Base-by-base conservation (phyloP, 2,888 invertebrate species). In the Pammene fasciana region DNA sequence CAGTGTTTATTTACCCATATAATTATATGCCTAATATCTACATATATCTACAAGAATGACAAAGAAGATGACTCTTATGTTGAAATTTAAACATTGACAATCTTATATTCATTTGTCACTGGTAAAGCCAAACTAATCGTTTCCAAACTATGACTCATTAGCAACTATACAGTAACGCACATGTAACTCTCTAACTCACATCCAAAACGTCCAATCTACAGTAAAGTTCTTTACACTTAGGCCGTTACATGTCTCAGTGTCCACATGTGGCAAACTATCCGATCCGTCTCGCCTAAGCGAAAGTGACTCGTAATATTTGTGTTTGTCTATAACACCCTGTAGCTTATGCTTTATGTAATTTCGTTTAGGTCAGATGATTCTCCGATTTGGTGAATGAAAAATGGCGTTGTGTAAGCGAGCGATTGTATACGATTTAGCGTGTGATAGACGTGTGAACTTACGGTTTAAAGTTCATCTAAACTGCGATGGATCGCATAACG, bases 281-380 rank as follows among this genome's bases (percentile, higher is more conserved):
- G 59, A 70, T 70, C 55, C 70, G 70, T 70, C 65, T 54, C 70
- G 65, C 38, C 54, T 11, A 59, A 65, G 65, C 70, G 70, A 70
- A 70, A 70, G 70, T 55, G 55, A 41, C 45, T 54, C n/a, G 70
- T 60, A 70, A 70, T 65, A 60, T 70, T 70, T 70, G 70, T 68
- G 68, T 55, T 70, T 70, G 65, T 60, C 46, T 60, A 55, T 54
- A 54, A 52, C 68, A 64, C 57, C 62, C 62, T 18, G 48, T 68
- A 38, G 59, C 8, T 46, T 11, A 61, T 16, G 14, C 16, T 65
- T 52, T 65, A 59, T 54, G 54, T 52, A 46, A 52, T 65, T 66
- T 59, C 56, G 65, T 65, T 68, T 65, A 65, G 57, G 52, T 68
- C 36, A 41, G 34, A 60, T 65, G 66, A 59, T 16, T 59, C 14